Conservation (phyloP, 2,797 vertebrate genomes). For the Labroides dimidiatus region DNA sequence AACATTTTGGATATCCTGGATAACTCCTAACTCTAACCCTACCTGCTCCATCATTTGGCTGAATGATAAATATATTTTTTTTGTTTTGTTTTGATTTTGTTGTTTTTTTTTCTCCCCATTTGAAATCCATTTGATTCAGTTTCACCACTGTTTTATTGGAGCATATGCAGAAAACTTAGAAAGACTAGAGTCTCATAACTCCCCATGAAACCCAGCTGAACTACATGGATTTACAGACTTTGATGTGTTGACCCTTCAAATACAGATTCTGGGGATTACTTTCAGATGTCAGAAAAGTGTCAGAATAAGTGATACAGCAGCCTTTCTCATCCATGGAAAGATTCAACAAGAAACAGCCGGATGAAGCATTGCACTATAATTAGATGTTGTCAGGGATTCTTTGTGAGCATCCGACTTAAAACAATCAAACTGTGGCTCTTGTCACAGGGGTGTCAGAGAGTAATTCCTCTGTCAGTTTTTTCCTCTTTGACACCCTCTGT, state of each 20-base stretch:
- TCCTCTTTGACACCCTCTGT: conserved; percentile 57
- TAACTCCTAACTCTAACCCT: no score
- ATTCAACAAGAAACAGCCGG: conserved; percentile 14
- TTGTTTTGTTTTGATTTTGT: no score
- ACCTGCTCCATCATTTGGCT: no score
- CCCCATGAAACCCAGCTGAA: conserved; percentile 11
- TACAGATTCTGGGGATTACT: conserved; percentile 7
- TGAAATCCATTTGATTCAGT: conserved; percentile 47
- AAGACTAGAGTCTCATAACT: conserved; percentile 24
- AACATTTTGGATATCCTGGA: no score
- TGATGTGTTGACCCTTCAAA: conserved; percentile 3
- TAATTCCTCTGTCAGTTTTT: conserved; percentile 43
- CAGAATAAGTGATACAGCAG: conserved; percentile 8
- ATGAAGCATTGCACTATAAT: conserved; percentile 45
- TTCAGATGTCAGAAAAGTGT: conserved; percentile 14
- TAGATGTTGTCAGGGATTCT: conserved; percentile 39
- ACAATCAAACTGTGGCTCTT: conserved; percentile 48
- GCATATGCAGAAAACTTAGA: conserved; percentile 14
- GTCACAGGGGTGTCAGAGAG: conserved; percentile 44
- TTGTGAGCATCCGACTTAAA: conserved; percentile 33
- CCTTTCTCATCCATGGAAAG: conserved; percentile 10
- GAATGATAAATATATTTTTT: no score
- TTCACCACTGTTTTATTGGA: conserved; percentile 24
- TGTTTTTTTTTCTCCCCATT: conserved; percentile 22
- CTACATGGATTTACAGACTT: conserved; percentile 1